Evolutionary conservation across 2,797 vertebrate genomes (phyloP), one percentile per base, ranked within the genome.

Genomic region (Poeciliopsis infans): DNA sequence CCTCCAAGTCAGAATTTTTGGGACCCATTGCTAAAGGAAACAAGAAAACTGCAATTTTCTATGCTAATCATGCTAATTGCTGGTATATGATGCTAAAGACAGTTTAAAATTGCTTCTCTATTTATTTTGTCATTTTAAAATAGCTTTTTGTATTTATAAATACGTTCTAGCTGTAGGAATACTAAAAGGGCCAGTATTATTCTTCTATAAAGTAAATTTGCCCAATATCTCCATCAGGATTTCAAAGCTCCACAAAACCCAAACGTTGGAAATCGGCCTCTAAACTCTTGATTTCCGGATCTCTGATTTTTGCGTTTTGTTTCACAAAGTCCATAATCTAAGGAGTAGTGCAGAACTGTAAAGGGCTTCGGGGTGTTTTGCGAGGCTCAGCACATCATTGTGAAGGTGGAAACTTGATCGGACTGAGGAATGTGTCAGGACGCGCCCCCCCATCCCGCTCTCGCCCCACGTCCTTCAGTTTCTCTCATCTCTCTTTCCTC

Each of bases 331-430:
- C 28, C 45, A 36, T 25, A 23, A 73, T 77, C 66, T 79, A 69
- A 76, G 47, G n/a, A 61, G 1, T 45, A 5, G 7, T 6, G n/a
- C 20, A 28, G 16, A 36, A 72, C n/a, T 47, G 46, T 68, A 41
- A 49, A n/a, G 7, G 47, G 72, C 39, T 49, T 45, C 64, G 7
- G 43, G 36, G 51, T 5, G 2, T 85, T 74, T 74, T 25, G 55
- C 47, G 76, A 70, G 79, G 78, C 75, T 83, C 76, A 69, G 78
- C 83, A 61, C 84, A 90, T 89, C 79, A 88, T 92, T 92, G 86
- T 90, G 82, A 83, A 90, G 90, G 81, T 86, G 81, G 94, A 94
- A 95, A 94, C 90, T 89, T 92, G 93, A 95, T 94, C 91, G 3
- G 85, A 57, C 85, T 86, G 83, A 91, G 94, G 95, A 95, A 96